These are phyloP conservation scores for Nannoperca australis DNA, from an alignment of 2,797 vertebrate species.

Conservation along the genomic window DNA sequence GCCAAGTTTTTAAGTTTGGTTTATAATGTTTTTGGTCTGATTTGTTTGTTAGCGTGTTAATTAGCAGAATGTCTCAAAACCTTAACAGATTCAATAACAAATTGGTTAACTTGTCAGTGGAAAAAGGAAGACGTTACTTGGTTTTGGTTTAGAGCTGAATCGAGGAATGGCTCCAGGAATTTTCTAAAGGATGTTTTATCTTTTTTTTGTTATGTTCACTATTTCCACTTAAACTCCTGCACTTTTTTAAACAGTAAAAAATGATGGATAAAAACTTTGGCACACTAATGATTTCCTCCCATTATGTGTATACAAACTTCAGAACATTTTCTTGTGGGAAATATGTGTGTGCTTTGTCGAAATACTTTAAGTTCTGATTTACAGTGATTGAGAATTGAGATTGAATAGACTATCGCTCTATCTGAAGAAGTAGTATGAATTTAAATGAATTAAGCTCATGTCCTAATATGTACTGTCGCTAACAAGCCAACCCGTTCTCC, in stretches of 20 bases:
- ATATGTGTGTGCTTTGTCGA: not conserved
- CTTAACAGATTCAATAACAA: not conserved
- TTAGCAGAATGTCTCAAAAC: conserved; percentile 7
- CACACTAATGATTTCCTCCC: not conserved
- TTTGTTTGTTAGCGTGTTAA: conserved; percentile 11
- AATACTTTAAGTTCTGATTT: conserved; percentile 6
- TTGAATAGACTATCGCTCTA: not conserved
- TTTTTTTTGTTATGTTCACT: not conserved
- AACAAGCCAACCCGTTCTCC: conserved; percentile 12
- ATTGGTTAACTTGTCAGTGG: not conserved
- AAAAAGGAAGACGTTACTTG: not conserved
- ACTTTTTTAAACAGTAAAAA: not conserved
- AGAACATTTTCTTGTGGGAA: not conserved
- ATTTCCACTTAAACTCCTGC: not conserved
- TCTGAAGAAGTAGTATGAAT: not conserved
- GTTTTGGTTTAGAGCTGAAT: not conserved
- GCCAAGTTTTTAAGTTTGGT: not conserved
- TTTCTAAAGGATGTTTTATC: not conserved
- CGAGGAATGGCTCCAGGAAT: not conserved
- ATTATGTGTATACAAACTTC: not conserved
- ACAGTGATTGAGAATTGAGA: not conserved
- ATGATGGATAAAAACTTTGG: not conserved
- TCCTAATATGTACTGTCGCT: conserved; percentile 8
- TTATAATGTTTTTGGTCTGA: not conserved
- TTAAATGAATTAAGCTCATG: conserved; percentile 2